phyloP scores from a whole-genome alignment of 2,797 vertebrate genomes.

The Sebastes vulpes region DNA sequence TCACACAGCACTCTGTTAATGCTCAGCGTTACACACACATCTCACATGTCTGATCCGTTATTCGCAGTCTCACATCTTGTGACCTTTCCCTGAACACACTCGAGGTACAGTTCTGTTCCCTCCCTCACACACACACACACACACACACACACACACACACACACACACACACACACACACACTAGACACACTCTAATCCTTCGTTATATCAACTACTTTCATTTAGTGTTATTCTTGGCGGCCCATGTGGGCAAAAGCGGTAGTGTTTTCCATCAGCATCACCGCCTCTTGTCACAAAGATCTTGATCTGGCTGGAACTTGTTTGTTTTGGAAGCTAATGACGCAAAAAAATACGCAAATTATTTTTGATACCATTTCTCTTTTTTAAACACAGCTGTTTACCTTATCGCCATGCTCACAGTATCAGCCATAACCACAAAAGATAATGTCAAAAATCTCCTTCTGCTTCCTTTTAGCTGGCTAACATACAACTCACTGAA shows the following conservation, averaged over 20 bases:
- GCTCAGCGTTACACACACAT: constrained; percentile 28
- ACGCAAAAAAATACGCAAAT: background rate
- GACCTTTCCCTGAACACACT: constrained; percentile 17
- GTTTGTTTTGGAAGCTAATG: background rate
- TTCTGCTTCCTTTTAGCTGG: no score
- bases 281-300: background rate
- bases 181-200: background rate
- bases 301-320: background rate
- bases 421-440: no score
- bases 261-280: background rate
- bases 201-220: background rate
- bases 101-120: background rate
- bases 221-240: background rate
- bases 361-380: background rate
- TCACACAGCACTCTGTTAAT: constrained; percentile 15
- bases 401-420: no score
- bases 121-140: background rate
- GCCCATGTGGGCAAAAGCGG: background rate
- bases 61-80: background rate
- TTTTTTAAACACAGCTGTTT: background rate
- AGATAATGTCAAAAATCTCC: no score
- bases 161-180: background rate
- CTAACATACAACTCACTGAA: no score
- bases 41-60: constrained; percentile 14
- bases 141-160: background rate